Conservation (phyloP, 2,888 invertebrate species). For the Cataglyphis altisquamis region DNA sequence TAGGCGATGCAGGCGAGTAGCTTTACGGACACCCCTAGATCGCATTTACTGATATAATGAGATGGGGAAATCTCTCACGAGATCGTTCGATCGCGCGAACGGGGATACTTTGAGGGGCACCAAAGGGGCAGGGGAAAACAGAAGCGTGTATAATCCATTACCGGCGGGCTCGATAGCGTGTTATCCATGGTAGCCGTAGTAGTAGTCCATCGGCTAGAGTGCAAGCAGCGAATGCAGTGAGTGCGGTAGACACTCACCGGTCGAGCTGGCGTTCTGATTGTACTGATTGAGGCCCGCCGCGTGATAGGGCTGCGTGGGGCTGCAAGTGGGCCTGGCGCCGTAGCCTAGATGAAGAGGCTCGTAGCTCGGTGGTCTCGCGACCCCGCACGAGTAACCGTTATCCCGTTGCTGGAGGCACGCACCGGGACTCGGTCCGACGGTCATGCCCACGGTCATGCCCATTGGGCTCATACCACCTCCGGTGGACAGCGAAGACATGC, state of each 20-base stretch:
- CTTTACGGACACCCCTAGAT: not conserved
- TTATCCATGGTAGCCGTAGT: conserved; percentile 83
- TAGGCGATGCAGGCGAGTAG: not conserved
- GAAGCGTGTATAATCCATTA: conserved; percentile 75
- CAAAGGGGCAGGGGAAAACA: conserved; percentile 30
- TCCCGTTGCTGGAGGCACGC: conserved; percentile 88
- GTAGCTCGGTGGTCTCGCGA: conserved; percentile 87
- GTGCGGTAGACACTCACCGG: conserved; percentile 87
- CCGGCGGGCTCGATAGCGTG: conserved; percentile 81
- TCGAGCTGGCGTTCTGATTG: conserved; percentile 86
- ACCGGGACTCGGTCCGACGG: conserved; percentile 87
- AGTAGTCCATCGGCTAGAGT: conserved; percentile 85
- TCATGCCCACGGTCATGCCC: conserved; percentile 86
- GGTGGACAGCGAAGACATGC: conserved; percentile 83
- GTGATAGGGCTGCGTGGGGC: conserved; percentile 90
- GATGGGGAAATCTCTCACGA: not conserved
- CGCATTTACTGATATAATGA: conserved; percentile 1
- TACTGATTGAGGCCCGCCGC: conserved; percentile 84
- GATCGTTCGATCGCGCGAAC: not conserved
- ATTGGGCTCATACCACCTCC: conserved; percentile 85
- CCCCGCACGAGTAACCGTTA: conserved; percentile 87
- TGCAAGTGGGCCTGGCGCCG: conserved; percentile 89
- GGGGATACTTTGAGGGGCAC: not conserved
- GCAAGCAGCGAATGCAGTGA: conserved; percentile 87
- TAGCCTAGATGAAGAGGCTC: conserved; percentile 88